Conservation (phyloP, 2,888 invertebrate genomes). For the Plagodis dolabraria region DNA sequence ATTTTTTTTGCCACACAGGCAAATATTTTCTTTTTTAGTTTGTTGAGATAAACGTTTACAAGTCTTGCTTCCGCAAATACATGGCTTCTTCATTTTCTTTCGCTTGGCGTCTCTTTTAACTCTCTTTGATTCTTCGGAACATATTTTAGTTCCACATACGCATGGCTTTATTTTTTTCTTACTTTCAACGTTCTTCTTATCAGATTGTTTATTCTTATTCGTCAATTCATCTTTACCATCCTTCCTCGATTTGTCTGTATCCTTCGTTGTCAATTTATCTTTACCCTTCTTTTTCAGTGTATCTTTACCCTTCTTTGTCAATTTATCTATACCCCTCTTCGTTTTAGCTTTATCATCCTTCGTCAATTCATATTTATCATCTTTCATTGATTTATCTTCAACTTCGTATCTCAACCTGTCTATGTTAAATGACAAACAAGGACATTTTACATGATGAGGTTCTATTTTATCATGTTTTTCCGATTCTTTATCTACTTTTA, state of each 20-base stretch:
- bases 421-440: too few species aligned
- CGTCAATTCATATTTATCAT: too few species aligned
- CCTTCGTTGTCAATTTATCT: too few species aligned
- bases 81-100: constrained; percentile 16
- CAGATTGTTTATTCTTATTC: neutral
- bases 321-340: too few species aligned
- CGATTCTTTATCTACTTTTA: too few species aligned
- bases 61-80: constrained; percentile 31
- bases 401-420: too few species aligned
- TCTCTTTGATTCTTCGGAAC: constrained; percentile 29
- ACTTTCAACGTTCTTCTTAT: neutral
- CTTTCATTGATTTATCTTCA: too few species aligned
- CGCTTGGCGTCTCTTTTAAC: neutral
- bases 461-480: too few species aligned
- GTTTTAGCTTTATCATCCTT: too few species aligned
- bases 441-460: too few species aligned
- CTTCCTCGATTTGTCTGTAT: neutral
- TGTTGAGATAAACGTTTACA: constrained; percentile 20
- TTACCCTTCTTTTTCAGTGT: neutral
- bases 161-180: constrained; percentile 4
- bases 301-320: neutral
- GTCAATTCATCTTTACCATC: too few species aligned
- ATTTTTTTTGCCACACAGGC: neutral
- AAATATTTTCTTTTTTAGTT: neutral
- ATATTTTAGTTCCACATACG: constrained; percentile 41